Conservation (phyloP, 2,888 invertebrate genomes). For the Conchocele bisecta region DNA sequence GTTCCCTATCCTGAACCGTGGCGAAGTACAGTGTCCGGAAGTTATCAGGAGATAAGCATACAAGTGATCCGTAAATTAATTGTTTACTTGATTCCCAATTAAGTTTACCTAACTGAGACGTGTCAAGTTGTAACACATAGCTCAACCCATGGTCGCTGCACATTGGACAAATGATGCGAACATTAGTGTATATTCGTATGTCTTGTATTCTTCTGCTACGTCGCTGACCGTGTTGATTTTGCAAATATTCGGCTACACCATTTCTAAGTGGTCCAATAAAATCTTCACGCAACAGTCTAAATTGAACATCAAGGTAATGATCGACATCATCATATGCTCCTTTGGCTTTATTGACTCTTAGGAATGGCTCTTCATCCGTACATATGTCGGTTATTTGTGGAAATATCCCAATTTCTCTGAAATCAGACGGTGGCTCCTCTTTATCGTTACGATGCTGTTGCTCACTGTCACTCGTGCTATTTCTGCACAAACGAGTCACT, state of each 20-base stretch:
- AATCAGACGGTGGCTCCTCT: constrained; percentile 47
- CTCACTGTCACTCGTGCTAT: too few relatives aligned
- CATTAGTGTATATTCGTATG: constrained; percentile 72
- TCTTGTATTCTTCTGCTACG: constrained; percentile 51
- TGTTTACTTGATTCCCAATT: constrained; percentile 85
- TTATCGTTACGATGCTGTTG: too few relatives aligned
- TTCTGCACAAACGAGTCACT: too few relatives aligned
- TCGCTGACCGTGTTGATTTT: constrained; percentile 8
- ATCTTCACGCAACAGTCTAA: constrained; percentile 91
- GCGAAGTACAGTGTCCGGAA: constrained; percentile 89
- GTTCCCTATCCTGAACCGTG: constrained; percentile 83
- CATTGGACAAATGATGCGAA: constrained; percentile 67
- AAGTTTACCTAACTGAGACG: constrained; percentile 36
- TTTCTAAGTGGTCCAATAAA: constrained; percentile 89
- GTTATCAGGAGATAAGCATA: constrained; percentile 88
- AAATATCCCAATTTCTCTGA: constrained; percentile 59
- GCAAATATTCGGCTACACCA: constrained; percentile 86
- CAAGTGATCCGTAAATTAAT: constrained; percentile 88
- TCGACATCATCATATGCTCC: constrained; percentile 87
- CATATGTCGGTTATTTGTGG: constrained; percentile 80
- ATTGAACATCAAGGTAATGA: constrained; percentile 90
- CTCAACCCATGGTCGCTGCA: constrained; percentile 67
- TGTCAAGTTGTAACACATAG: constrained; percentile 68
- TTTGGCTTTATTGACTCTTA: constrained; percentile 86
- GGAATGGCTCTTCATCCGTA: constrained; percentile 80